Base-by-base conservation (phyloP, 2,113 vertebrate genomes). In the Rostratula benghalensis region DNA sequence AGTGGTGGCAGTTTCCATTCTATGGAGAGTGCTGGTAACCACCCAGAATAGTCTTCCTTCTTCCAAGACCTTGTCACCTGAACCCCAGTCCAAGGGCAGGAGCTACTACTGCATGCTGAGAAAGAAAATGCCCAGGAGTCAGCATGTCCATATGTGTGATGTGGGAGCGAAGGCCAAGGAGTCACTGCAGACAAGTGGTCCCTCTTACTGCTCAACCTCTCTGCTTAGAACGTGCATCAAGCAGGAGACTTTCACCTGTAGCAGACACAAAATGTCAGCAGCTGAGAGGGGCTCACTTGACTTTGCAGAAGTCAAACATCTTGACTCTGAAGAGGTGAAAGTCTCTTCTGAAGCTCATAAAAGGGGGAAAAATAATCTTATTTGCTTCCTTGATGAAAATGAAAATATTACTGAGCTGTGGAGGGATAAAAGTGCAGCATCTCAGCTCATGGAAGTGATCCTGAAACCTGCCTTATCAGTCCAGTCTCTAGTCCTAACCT, bases 71-170 rank as follows among this genome's bases (percentile, higher is more conserved):
- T 69, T 56, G 35, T 35, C 75, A 92, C 33, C 30, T 61, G 48
- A 60, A 13, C 35, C 61, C 22, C 0, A 1, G 79, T 13, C 24
- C 35, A 46, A 39, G 18, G 54, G 30, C 79, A 90, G 67, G 39
- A 67, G 90, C 19, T 46, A 2, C 19, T 15, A 4, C 0, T 0
- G 1, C 24, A 16, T 0, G 0, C 43, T 64, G 65, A 53, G 24
- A 74, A 64, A 45, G 48, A 65, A 51, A 87, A 63, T 10, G 3
- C 35, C 35, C 37, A 46, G 33, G 27, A 53, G 7, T 15, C 45
- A n/a, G 27, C 0, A 0, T 41, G 35, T 24, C 16, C 23, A 0
- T 25, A 9, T 1, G 5, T 45, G 8, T 46, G 68, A 54, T 1
- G 20, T 5, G 31, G 39, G 65, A 67, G 27, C 1, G 3, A 63